Conservation (phyloP, 2,113 vertebrate species). For the Calyptommatus sinebrachiatus region DNA sequence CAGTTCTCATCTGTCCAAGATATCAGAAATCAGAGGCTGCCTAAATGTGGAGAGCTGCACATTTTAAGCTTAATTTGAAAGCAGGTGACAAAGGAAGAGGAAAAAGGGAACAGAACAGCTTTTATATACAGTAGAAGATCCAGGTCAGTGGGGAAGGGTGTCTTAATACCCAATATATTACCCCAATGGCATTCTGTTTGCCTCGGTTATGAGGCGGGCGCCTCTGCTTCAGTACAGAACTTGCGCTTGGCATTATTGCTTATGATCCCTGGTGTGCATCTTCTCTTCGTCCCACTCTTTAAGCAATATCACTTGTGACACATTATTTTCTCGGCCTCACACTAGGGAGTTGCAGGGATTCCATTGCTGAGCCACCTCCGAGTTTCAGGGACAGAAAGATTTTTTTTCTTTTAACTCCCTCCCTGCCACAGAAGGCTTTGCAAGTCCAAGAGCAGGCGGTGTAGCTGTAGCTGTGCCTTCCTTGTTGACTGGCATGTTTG, state of each 20-base stretch:
- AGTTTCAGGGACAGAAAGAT: constrained; percentile 3
- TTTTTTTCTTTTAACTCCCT: constrained; percentile 18
- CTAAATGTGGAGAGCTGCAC: too few relatives aligned
- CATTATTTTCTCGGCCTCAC: constrained; percentile 10
- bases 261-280: background rate
- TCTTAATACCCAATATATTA: fast-evolving
- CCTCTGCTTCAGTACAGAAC: constrained; percentile 7
- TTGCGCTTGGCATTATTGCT: background rate
- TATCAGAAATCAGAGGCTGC: too few relatives aligned
- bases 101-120: constrained; percentile 6
- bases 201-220: background rate
- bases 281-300: background rate
- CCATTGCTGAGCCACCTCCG: constrained; percentile 5
- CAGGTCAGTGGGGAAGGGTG: background rate
- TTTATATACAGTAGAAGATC: background rate
- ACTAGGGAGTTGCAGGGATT: background rate
- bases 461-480: background rate
- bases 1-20: too few relatives aligned
- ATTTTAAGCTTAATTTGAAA: too few relatives aligned
- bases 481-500: too few relatives aligned
- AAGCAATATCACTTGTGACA: background rate
- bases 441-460: background rate
- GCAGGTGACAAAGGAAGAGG: background rate
- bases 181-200: constrained; percentile 12
- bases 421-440: constrained; percentile 8